Evolutionary conservation across 2,888 invertebrate genomes (phyloP).

Genomic region (Lathronympha strigana): DNA sequence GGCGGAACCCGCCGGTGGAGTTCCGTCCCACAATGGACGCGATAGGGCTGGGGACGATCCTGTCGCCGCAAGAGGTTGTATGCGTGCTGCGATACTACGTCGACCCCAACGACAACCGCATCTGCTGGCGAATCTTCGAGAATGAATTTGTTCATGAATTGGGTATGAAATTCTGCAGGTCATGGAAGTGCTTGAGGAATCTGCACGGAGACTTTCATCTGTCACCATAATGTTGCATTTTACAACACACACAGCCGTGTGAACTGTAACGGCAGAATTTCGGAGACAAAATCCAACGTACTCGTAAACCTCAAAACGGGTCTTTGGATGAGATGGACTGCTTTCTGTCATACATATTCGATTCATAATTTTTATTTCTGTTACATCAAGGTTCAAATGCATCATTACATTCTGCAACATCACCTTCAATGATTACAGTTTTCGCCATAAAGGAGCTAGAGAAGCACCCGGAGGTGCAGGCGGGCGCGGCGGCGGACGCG

Average conservation of each 20-base stretch:
- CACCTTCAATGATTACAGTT: constrained; percentile 66
- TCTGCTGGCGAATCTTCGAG: constrained; percentile 91
- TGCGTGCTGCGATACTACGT: constrained; percentile 87
- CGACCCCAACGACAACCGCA: constrained; percentile 88
- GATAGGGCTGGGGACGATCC: constrained; percentile 85
- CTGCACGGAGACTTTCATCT: too few relatives aligned
- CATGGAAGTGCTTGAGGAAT: too few relatives aligned
- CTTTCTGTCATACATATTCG: too few relatives aligned
- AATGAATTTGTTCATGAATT: constrained; percentile 91
- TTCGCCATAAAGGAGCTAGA: constrained; percentile 87
- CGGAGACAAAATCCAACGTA: too few relatives aligned
- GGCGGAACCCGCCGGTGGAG: constrained; percentile 87
- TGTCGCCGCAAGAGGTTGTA: constrained; percentile 86
- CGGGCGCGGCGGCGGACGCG: constrained; percentile 60
- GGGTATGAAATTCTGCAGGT: too few relatives aligned
- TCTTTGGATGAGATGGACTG: too few relatives aligned
- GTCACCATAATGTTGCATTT: too few relatives aligned
- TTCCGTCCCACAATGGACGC: constrained; percentile 88
- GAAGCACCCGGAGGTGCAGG: constrained; percentile 84
- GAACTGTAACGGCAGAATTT: too few relatives aligned
- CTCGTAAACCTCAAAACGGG: too few relatives aligned
- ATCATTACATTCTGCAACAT: neutral
- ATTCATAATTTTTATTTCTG: too few relatives aligned
- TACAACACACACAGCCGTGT: too few relatives aligned
- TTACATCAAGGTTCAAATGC: too few relatives aligned